Conservation (phyloP, 2,888 invertebrate species). For the Pterostichus madidus region DNA sequence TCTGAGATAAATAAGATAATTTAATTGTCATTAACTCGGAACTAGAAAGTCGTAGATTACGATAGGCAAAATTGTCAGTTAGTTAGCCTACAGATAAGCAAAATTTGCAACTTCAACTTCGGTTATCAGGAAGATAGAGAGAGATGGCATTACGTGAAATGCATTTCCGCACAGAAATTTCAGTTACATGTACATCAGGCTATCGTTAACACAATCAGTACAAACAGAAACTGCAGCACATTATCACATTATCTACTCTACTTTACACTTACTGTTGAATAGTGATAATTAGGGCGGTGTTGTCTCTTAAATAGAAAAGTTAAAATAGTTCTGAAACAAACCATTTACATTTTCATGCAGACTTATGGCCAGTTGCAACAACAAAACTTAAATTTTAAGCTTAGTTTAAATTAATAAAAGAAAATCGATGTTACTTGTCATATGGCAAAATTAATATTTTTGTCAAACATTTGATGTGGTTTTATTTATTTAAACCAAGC, state of each 20-base stretch:
- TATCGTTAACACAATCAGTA: conserved; percentile 37
- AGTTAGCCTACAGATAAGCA: conserved; percentile 19
- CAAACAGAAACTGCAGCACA: conserved; percentile 30
- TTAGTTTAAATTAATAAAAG: too few relatives aligned
- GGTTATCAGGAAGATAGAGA: conserved; percentile 50
- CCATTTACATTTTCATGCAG: too few relatives aligned
- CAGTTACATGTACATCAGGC: conserved; percentile 36
- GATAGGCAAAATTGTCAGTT: conserved; percentile 45
- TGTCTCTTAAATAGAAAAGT: neutral
- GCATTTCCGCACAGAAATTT: conserved; percentile 33
- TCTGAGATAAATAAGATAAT: too few relatives aligned
- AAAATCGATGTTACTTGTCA: too few relatives aligned
- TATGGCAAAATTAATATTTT: too few relatives aligned
- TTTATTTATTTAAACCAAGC: too few relatives aligned
- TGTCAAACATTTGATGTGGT: too few relatives aligned
- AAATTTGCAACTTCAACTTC: conserved; percentile 34
- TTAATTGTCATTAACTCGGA: neutral
- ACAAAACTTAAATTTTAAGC: too few relatives aligned
- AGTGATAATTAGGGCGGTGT: neutral
- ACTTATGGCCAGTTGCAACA: too few relatives aligned
- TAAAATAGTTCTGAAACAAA: neutral
- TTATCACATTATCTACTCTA: conserved; percentile 22
- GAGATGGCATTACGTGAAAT: conserved; percentile 39
- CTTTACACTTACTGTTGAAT: conserved; percentile 2
- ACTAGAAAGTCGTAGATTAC: conserved; percentile 24